Percentiles rank a stretch among this genome's conserved stretches.
phyloP scores from a whole-genome alignment of 2,113 vertebrate species.

The Proteles cristata region DNA sequence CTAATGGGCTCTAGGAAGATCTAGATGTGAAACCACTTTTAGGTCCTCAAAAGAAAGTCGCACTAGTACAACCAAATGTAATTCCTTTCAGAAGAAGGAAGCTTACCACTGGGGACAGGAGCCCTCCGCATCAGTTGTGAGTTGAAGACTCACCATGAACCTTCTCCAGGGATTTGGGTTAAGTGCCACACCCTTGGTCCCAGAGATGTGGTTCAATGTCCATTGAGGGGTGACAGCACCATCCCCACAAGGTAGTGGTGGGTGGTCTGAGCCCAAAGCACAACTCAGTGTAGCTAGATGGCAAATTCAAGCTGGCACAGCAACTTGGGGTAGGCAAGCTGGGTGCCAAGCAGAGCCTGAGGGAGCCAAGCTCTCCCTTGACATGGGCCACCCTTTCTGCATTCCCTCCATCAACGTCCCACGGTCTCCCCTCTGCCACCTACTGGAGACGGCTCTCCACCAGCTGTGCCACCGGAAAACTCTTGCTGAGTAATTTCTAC shows the following conservation, averaged over 20 bases:
- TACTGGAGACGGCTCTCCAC: background rate
- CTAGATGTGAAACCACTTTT: background rate
- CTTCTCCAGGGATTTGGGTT: background rate
- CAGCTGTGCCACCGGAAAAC: background rate
- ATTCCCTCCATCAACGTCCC: background rate
- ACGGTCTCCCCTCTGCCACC: background rate
- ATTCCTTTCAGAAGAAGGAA: background rate
- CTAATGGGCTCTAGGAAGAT: background rate
- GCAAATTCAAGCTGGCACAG: background rate
- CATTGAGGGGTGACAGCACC: too few species aligned
- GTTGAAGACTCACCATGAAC: too few species aligned
- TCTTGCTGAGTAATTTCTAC: too few species aligned
- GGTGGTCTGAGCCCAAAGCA: background rate
- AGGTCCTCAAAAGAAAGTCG: background rate
- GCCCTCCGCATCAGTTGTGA: accelerated
- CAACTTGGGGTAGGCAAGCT: background rate
- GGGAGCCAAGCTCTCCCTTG: background rate
- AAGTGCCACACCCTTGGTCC: background rate
- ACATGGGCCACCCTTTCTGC: background rate
- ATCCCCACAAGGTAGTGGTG: background rate
- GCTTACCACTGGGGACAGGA: background rate
- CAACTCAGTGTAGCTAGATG: background rate
- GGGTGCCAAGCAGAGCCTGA: accelerated
- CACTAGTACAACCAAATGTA: background rate
- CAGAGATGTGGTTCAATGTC: background rate